These are phyloP conservation scores for Pseudomugil tenellus DNA, from an alignment of 2,797 vertebrate species.

Conservation along the genomic window DNA sequence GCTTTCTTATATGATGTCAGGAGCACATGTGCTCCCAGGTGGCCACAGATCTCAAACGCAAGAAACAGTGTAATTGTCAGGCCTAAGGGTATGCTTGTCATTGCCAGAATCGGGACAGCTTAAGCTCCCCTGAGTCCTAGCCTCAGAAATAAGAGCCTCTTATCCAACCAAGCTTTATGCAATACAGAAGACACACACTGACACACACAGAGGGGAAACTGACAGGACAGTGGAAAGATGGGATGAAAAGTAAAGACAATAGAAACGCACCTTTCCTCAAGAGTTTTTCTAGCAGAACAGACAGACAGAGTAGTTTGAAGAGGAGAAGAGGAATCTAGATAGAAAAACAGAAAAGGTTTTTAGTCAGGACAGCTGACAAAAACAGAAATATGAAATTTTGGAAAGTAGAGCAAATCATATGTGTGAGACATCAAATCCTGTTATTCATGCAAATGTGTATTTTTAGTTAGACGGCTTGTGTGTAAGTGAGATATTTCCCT, in stretches of 20 bases:
- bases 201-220: constrained; percentile 34
- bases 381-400: constrained; percentile 36
- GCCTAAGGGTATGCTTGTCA: constrained; percentile 68
- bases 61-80: constrained; percentile 69
- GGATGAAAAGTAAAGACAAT: constrained; percentile 44
- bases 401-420: constrained; percentile 55
- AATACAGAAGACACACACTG: constrained; percentile 29
- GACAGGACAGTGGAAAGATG: constrained; percentile 65
- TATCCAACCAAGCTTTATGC: constrained; percentile 51
- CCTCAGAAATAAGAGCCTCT: constrained; percentile 69
- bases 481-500: constrained; percentile 11
- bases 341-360: constrained; percentile 59
- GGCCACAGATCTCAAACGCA: constrained; percentile 59
- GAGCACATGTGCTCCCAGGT: constrained; percentile 66
- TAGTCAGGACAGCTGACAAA: constrained; percentile 63
- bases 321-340: constrained; percentile 61
- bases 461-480: constrained; percentile 13
- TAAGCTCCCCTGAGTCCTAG: constrained; percentile 63
- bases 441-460: constrained; percentile 23
- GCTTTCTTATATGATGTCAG: constrained; percentile 53
- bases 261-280: constrained; percentile 75
- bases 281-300: constrained; percentile 74
- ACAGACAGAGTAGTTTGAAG: constrained; percentile 61
- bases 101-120: constrained; percentile 73
- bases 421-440: constrained; percentile 27